Percentiles rank a stretch among this genome's conserved stretches.
These are phyloP conservation scores for Diadema setosum DNA, from an alignment of 35 echinoderm and acorn worm species.

Conservation along the genomic window DNA sequence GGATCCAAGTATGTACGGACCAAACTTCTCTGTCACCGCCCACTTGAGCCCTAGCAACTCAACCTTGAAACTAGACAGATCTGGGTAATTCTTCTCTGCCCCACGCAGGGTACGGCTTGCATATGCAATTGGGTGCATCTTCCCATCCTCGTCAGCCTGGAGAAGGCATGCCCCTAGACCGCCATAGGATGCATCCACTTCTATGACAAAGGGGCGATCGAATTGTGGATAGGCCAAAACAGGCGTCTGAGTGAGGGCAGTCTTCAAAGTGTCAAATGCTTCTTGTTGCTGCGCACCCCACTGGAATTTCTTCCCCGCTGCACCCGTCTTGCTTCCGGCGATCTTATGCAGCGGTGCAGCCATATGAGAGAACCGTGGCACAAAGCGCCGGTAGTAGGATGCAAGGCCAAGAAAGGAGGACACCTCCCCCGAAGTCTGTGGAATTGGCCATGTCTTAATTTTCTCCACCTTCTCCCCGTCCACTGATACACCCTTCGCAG, in stretches of 20 bases:
- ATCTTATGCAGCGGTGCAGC: background rate
- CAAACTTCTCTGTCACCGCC: conserved; percentile 31
- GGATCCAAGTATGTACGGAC: conserved; percentile 3
- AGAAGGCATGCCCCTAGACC: conserved; percentile 10
- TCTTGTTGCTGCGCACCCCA: conserved; percentile 16
- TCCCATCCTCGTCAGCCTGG: background rate
- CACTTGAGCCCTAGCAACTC: conserved; percentile 44
- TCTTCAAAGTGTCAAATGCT: background rate
- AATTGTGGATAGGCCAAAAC: background rate
- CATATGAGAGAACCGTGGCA: background rate
- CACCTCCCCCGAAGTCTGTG: background rate
- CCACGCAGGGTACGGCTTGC: conserved; percentile 23
- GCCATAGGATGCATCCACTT: background rate
- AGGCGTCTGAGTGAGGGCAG: background rate
- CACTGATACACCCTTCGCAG: background rate
- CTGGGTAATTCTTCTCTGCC: conserved; percentile 36
- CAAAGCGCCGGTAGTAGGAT: conserved; percentile 44
- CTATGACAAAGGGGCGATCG: background rate
- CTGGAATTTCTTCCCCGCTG: background rate
- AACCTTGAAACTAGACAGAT: conserved; percentile 50
- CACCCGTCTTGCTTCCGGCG: background rate
- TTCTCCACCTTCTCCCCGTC: conserved; percentile 15
- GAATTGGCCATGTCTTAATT: conserved; percentile 24
- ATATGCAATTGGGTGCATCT: background rate
- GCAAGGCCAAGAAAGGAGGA: conserved; percentile 45